Percentiles rank a stretch among this genome's conserved stretches.
phyloP scores from a whole-genome alignment of 2,888 invertebrate genomes.

The Augiades crinisus region DNA sequence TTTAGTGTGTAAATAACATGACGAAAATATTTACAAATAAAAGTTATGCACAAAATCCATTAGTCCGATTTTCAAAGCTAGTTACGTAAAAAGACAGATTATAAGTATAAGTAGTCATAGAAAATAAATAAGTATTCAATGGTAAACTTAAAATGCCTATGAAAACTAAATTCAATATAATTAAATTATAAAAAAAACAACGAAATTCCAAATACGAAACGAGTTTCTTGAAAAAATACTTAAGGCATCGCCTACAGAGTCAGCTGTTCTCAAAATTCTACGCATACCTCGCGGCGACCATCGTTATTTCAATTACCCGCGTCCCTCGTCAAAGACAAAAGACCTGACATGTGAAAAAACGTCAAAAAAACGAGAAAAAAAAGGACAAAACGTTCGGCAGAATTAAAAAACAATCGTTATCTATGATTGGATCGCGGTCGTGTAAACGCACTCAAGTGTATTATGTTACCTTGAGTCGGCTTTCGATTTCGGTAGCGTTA shows the following conservation, averaged over 20 bases:
- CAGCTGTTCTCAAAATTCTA: slow-evolving; percentile 77
- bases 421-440: slow-evolving; percentile 80
- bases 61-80: too few relatives aligned
- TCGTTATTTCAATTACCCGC: slow-evolving; percentile 79
- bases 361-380: slow-evolving; percentile 42
- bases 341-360: slow-evolving; percentile 65
- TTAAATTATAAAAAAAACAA: slow-evolving; percentile 23
- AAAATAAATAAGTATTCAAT: too few relatives aligned
- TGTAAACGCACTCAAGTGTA: slow-evolving; percentile 75
- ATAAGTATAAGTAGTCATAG: too few relatives aligned
- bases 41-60: too few relatives aligned
- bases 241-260: slow-evolving; percentile 39
- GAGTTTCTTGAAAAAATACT: slow-evolving; percentile 33
- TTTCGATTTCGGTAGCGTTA: slow-evolving; percentile 70
- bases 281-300: slow-evolving; percentile 67
- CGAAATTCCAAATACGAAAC: slow-evolving; percentile 35
- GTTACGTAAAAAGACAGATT: too few relatives aligned
- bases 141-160: too few relatives aligned
- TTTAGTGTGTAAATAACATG: too few relatives aligned
- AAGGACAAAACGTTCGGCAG: slow-evolving; percentile 50
- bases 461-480: slow-evolving; percentile 63
- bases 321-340: slow-evolving; percentile 80
- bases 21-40: too few relatives aligned
- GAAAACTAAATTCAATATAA: not conserved
- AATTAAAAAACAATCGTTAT: slow-evolving; percentile 65